Evolutionary conservation across 2,888 invertebrate species (phyloP).

Genomic region (Pachymerium ferrugineum): DNA sequence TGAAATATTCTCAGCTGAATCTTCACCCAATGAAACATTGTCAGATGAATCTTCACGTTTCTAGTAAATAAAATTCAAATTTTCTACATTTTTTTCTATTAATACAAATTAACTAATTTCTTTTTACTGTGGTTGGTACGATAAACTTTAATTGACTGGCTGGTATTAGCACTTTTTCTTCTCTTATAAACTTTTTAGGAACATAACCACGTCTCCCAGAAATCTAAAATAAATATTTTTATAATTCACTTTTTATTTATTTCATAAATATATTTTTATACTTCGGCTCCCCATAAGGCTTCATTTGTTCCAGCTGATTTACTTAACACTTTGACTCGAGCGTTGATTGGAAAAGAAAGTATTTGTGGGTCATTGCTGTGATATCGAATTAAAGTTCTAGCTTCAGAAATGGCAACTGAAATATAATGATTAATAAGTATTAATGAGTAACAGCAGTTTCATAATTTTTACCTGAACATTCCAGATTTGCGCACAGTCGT

Average conservation of each 20-base stretch:
- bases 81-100: too few relatives aligned
- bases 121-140: not conserved
- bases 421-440: constrained; percentile 41
- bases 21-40: not conserved
- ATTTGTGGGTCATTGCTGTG: constrained; percentile 54
- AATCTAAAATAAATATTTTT: constrained; percentile 48
- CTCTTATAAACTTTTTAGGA: constrained; percentile 56
- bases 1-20: not conserved
- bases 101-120: too few relatives aligned
- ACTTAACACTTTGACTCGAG: constrained; percentile 59
- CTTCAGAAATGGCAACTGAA: constrained; percentile 60
- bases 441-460: not conserved
- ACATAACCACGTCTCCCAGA: constrained; percentile 64
- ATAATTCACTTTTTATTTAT: constrained; percentile 27
- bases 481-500: constrained; percentile 29
- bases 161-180: constrained; percentile 52
- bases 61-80: too few relatives aligned
- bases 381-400: constrained; percentile 57
- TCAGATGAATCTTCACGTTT: not conserved
- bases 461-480: constrained; percentile 31
- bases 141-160: not conserved
- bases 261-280: constrained; percentile 38
- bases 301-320: constrained; percentile 61
- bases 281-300: constrained; percentile 63
- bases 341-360: constrained; percentile 58